Evolutionary conservation across 2,888 invertebrate genomes (phyloP), one percentile per base, ranked within the genome.

Genomic region (Leptopilina drosophilae): DNA sequence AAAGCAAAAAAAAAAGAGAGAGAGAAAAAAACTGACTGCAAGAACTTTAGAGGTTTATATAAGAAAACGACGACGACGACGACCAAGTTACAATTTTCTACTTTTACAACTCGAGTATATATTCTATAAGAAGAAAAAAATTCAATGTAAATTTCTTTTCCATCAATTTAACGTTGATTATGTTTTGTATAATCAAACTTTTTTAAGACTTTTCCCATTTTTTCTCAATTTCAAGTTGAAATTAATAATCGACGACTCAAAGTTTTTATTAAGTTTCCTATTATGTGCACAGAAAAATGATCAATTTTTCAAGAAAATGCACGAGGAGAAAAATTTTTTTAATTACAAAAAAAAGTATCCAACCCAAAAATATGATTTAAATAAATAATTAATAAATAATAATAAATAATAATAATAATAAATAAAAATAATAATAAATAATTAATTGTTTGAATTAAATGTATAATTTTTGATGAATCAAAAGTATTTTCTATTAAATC

Each of bases 11-110:
- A 26, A 53, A 69, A 42, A 49, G 5, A 49, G 3, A 53, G 3
- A 2, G 5, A 62, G 49, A 53, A 26, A 53, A 69, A 46, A 53
- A 12, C 26, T 8, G 26, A 8, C 53, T 26, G 33, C 26, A 26
- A 5, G 14, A 69, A 69, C 49, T 49, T 46, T 15, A 67, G 53
- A 20, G 26, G 53, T 69, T 69, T 69, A 69, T 26, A 26, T 69
- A 53, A 69, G 33, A 69, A 53, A 49, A 26, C 14, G 26, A 26
- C 69, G 14, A 53, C 69, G 14, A 53, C 8, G n/a, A n/a, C n/a
- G n/a, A n/a, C n/a, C 14, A 69, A 69, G 69, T 69, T 69, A 49
- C 69, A 69, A 53, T 69, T 53, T 26, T 53, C 53, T 69, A 53
- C 69, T 69, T 69, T 69, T 69, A 69, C 14, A 69, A 69, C 69